Conservation (phyloP, 1,140 invertebrate species). For the Drosophila parabipectinata region DNA sequence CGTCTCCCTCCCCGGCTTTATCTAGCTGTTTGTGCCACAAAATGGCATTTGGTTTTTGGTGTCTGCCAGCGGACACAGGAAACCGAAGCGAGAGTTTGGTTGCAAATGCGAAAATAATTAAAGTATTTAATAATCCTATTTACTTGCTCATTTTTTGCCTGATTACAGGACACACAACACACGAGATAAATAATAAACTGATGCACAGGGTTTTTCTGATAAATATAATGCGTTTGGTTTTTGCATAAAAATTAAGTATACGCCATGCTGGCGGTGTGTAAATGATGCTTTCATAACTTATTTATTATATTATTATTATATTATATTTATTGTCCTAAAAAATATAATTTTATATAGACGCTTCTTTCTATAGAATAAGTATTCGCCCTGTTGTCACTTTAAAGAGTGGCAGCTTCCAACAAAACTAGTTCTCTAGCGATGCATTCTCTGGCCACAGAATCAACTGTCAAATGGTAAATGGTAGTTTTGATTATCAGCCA, state of each 20-base stretch:
- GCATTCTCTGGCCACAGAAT: constrained; percentile 51
- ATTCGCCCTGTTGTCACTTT: not conserved
- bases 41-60: constrained; percentile 31
- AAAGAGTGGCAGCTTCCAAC: not conserved
- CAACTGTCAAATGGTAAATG: constrained; percentile 67
- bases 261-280: not conserved
- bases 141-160: not conserved
- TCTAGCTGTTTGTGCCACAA: not conserved
- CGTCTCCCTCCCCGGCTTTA: not conserved
- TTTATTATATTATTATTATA: too few relatives aligned
- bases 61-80: constrained; percentile 3
- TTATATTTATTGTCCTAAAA: too few relatives aligned
- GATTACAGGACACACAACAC: constrained; percentile 4
- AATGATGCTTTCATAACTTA: too few relatives aligned
- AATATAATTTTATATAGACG: not conserved
- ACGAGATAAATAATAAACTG: not conserved
- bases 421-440: constrained; percentile 11
- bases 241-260: not conserved
- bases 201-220: not conserved
- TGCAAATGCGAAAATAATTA: constrained; percentile 18
- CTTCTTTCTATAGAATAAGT: not conserved
- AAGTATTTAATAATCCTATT: constrained; percentile 15
- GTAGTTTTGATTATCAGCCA: constrained; percentile 61
- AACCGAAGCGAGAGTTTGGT: not conserved
- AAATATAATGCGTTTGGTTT: not conserved